phyloP scores from a whole-genome alignment of 1,140 invertebrate genomes.

The Heliconius hewitsoni region DNA sequence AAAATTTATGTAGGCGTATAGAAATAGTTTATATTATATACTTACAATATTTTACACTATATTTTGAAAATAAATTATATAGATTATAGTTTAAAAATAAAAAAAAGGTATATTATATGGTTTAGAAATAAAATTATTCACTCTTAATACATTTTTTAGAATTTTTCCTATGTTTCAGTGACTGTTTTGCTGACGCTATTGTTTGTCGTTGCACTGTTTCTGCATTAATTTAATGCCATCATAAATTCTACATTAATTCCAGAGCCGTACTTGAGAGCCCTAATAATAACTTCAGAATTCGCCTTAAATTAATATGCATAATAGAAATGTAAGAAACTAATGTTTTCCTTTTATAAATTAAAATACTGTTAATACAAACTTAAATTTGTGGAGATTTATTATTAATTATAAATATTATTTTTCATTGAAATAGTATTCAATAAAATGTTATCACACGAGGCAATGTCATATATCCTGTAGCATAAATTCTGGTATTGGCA shows the following conservation, averaged over 20 bases:
- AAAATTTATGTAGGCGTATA: background rate
- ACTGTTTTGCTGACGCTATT: slow-evolving; percentile 27
- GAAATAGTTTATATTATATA: background rate
- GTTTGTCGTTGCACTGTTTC: slow-evolving; percentile 61
- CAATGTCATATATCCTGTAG: slow-evolving; percentile 26
- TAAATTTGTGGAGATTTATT: no score
- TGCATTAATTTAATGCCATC: slow-evolving; percentile 73
- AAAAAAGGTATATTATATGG: no score
- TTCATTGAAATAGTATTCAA: slow-evolving; percentile 4
- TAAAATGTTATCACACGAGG: slow-evolving; percentile 24
- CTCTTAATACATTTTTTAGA: no score
- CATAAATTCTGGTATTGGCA: slow-evolving; percentile 36
- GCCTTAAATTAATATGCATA: slow-evolving; percentile 13
- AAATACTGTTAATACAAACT: background rate
- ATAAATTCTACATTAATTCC: slow-evolving; percentile 73
- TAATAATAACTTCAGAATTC: slow-evolving; percentile 24
- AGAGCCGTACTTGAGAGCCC: slow-evolving; percentile 27
- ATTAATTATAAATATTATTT: background rate
- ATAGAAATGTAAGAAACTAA: slow-evolving; percentile 1
- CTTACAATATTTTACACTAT: background rate
- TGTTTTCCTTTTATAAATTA: background rate
- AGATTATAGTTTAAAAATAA: background rate
- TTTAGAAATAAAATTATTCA: no score
- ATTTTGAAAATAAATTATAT: background rate
- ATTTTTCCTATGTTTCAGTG: background rate